phyloP scores from a whole-genome alignment of 2,888 invertebrate species.

The Hirudinaria manillensis region DNA sequence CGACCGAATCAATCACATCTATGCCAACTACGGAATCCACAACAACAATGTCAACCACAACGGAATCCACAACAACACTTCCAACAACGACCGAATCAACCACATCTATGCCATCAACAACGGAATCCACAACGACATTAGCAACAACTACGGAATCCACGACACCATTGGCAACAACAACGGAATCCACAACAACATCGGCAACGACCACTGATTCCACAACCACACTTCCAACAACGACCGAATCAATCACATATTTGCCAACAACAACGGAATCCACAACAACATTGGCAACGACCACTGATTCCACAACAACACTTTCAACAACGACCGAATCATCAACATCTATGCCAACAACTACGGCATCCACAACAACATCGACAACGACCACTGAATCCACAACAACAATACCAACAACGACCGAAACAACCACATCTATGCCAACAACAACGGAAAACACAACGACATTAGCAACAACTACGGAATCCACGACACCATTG shows the following conservation, averaged over 20 bases:
- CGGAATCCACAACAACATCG: not conserved
- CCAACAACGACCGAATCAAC: constrained; percentile 2
- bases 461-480: not conserved
- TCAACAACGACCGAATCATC: not conserved
- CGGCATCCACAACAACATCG: not conserved
- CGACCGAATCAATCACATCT: not conserved
- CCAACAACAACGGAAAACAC: not conserved
- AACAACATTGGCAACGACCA: not conserved
- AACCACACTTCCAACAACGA: not conserved
- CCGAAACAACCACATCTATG: not conserved
- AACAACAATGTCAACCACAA: no score
- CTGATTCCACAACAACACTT: not conserved
- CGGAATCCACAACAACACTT: no score
- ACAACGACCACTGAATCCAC: not conserved
- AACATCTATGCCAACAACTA: not conserved
- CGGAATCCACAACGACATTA: not conserved
- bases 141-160: not conserved
- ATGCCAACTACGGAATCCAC: no score
- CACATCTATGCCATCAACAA: not conserved
- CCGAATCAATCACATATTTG: not conserved
- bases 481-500: not conserved
- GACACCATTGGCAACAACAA: not conserved
- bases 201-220: not conserved
- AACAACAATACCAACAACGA: not conserved
- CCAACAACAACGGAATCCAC: not conserved